Evolutionary conservation across 1,140 invertebrate species (phyloP), one percentile per base, ranked within the genome.

Genomic region (Bombyx mandarina): DNA sequence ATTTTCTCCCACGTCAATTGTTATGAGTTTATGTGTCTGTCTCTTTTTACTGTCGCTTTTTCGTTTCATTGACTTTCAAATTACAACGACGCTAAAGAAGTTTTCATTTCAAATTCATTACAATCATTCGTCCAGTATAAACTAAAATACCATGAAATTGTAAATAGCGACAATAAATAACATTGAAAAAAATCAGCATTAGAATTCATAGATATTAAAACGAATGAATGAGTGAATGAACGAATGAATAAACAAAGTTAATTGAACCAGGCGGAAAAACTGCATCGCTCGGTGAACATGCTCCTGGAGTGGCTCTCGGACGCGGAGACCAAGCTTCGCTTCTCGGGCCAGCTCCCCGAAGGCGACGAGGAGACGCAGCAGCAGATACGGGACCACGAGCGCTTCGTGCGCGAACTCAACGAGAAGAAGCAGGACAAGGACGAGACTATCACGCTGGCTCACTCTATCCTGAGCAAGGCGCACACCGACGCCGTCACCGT

Each of bases 291-390:
- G 5, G 96, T 99, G 10, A 96, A 99, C 79, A 94, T 96, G 86
- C 88, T 99, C 0, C 90, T 99, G 3, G 96, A 99, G 77, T 99
- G 98, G 98, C 86, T 99, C 4, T 96, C 96, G 22, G 96, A 98
- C 82, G 96, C 97, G 2, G 98, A 99, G 86, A 96, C 96, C 90
- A 96, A 96, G 69, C 88, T 99, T 1, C 90, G 96, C 66, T 97
- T 97, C 88, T 92, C 94, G 50, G 96, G 95, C 46, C 92, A 92
- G 52, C 86, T 97, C 8, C 96, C 97, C 0, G 97, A 99, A 64
- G 96, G 97, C 63, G 97, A 98, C 75, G 93, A 94, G 56, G 94
- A 96, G 62, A 94, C 97, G 1, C 91, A 93, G 53, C 92, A 93
- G 57, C 94, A 98, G 71, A 58, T 86, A 0, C 91, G 92, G 64